Conservation (phyloP, 2,888 invertebrate species). For the Mythimna loreyi region DNA sequence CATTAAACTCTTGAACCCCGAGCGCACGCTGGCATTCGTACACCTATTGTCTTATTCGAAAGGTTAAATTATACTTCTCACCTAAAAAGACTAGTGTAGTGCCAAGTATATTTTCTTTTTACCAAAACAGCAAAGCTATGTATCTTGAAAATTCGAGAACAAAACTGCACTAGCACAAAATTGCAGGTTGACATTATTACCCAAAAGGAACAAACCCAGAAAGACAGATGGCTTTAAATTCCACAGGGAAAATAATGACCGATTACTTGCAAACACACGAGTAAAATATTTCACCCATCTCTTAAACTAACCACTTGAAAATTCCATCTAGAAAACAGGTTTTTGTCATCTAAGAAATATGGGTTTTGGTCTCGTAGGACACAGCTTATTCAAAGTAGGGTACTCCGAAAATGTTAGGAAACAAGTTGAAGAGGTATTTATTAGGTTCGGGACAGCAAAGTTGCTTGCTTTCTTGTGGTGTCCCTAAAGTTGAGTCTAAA, state of each 20-base stretch:
- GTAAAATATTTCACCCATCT: slow-evolving; percentile 9
- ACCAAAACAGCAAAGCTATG: no score
- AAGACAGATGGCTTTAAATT: slow-evolving; percentile 21
- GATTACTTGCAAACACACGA: slow-evolving; percentile 17
- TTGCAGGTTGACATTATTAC: background rate
- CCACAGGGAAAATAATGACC: slow-evolving; percentile 14
- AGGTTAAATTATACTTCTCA: no score
- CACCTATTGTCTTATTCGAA: no score
- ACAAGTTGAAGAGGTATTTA: slow-evolving; percentile 55
- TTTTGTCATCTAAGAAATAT: slow-evolving; percentile 57
- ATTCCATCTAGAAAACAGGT: slow-evolving; percentile 52
- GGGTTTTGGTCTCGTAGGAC: slow-evolving; percentile 42
- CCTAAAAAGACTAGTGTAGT: no score
- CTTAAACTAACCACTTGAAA: slow-evolving; percentile 53
- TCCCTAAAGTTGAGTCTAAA: slow-evolving; percentile 72
- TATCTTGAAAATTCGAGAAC: background rate
- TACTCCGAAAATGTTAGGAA: slow-evolving; percentile 48
- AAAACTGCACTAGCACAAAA: slow-evolving; percentile 11
- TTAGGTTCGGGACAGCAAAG: slow-evolving; percentile 53
- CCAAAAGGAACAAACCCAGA: background rate
- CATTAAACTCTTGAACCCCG: no score
- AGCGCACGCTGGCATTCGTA: no score
- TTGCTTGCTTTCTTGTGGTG: slow-evolving; percentile 63
- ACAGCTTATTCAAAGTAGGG: slow-evolving; percentile 55
- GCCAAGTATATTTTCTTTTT: no score